Conservation (phyloP, 2,797 vertebrate species). For the Euthynnus affinis region DNA sequence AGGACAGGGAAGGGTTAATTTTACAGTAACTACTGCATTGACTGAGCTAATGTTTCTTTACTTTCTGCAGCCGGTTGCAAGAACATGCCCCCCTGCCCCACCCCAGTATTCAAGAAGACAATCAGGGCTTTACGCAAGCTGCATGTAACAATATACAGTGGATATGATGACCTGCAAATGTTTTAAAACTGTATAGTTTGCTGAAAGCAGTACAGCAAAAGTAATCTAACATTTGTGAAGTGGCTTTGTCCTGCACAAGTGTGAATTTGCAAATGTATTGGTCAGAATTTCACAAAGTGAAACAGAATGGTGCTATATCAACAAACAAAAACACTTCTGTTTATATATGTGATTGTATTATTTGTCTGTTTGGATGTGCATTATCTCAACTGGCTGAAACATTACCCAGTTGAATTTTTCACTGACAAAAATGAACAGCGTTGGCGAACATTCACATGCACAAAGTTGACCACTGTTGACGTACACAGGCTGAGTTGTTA, state of each 20-base stretch:
- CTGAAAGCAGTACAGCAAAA: not conserved
- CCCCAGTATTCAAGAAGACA: constrained; percentile 20
- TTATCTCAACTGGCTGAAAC: too few species aligned
- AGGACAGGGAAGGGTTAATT: constrained; percentile 53
- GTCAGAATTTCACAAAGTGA: too few species aligned
- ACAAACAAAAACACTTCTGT: not conserved
- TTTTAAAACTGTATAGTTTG: not conserved
- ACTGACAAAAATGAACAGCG: constrained; percentile 58
- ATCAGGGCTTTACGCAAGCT: constrained; percentile 18
- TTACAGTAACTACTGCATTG: constrained; percentile 32
- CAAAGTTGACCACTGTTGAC: not conserved
- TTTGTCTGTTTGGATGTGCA: too few species aligned
- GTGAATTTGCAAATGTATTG: not conserved
- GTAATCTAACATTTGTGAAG: not conserved
- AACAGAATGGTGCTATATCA: too few species aligned
- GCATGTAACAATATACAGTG: constrained; percentile 22
- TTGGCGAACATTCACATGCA: not conserved
- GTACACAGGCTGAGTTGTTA: not conserved
- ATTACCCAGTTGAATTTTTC: constrained; percentile 3
- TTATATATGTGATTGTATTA: too few species aligned
- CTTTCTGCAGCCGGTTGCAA: constrained; percentile 44
- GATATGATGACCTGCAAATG: constrained; percentile 7
- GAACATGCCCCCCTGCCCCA: constrained; percentile 14
- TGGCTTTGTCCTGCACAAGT: not conserved
- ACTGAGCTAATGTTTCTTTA: constrained; percentile 45